These are phyloP conservation scores for Acanthurus leucopareius DNA, from an alignment of 2,797 vertebrate species.

Conservation along the genomic window DNA sequence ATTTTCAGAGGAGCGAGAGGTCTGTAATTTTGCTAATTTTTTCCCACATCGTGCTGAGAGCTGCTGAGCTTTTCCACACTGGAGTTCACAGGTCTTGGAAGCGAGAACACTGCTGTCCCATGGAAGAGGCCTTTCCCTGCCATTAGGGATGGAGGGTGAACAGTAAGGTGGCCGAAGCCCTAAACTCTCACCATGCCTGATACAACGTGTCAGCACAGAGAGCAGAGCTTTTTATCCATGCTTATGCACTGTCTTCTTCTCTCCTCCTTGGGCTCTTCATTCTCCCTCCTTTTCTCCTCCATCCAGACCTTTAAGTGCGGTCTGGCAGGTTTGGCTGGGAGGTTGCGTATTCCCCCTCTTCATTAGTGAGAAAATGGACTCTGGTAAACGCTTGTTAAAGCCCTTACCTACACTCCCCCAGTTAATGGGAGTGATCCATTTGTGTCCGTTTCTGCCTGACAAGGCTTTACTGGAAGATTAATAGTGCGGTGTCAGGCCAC, in stretches of 20 bases:
- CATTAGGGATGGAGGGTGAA: slow-evolving; percentile 8
- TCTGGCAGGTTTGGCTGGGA: slow-evolving; percentile 94
- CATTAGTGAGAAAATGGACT: slow-evolving; percentile 99
- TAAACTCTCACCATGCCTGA: slow-evolving; percentile 89
- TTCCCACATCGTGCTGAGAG: slow-evolving; percentile 5
- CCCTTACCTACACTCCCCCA: slow-evolving; percentile 98
- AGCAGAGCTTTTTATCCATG: slow-evolving; percentile 87
- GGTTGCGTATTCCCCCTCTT: slow-evolving; percentile 99
- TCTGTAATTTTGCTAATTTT: not conserved
- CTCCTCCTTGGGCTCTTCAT: slow-evolving; percentile 59
- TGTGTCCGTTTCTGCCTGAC: slow-evolving; percentile 99
- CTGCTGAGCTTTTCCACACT: not conserved
- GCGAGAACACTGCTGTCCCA: slow-evolving; percentile 73
- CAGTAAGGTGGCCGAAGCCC: slow-evolving; percentile 76
- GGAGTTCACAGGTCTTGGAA: not conserved
- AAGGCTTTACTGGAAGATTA: slow-evolving; percentile 99
- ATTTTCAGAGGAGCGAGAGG: not conserved
- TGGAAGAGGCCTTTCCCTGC: slow-evolving; percentile 62
- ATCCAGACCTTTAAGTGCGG: slow-evolving; percentile 92
- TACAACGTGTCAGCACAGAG: slow-evolving; percentile 90
- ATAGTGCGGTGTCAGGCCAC: slow-evolving; percentile 99
- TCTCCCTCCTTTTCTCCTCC: slow-evolving; percentile 60
- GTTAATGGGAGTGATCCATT: slow-evolving; percentile 99
- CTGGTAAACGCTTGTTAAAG: slow-evolving; percentile 99
- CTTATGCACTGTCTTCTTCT: slow-evolving; percentile 50